Evolutionary conservation across 2,797 vertebrate species (phyloP), one percentile per base, ranked within the genome.

Genomic region (Rachycentron canadum): DNA sequence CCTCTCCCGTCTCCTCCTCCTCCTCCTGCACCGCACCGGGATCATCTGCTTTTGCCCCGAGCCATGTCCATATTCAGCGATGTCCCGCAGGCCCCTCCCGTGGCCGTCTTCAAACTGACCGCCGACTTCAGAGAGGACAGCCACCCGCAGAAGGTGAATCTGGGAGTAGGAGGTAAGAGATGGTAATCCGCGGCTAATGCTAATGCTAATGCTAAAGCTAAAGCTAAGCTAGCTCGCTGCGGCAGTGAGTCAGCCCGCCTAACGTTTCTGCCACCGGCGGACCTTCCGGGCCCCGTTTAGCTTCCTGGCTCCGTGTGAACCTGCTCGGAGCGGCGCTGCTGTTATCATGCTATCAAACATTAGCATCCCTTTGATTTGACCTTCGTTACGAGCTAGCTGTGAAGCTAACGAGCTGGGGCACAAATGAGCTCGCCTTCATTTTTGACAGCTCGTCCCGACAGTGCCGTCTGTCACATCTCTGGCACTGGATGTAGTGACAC

Each of bases 161-260:
- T 99, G 47, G 98, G 98, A 84, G 97, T 98, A 1, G 98, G 98
- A 95, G 98, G 97, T 98, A 93, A 96, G 92, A 61, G 79, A 26
- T 3, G 49, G 0, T 30, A 9, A 61, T 45, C 30, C 19, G 7
- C 5, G 1, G 82, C 71, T 81, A 75, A 83, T 21, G 65, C 67
- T 78, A 72, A 49, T 2, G 72, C 73, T 84, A 78, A 43, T 3
- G 84, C 75, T 79, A 86, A 49, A 1, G 72, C 73, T 84, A 78
- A 43, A 4, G 84, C 75, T 79, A 86, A 21, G 73, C n/a, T 69
- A 67, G 78, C 71, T 28, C 0, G 13, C 30, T 25, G 9, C 21
- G 9, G 12, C 8, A 28, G 23, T 21, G 47, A 41, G 12, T 52
- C 19, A 47, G 43, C 41, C n/a, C 17, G 7, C 11, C 2, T 12